phyloP scores from a whole-genome alignment of 2,797 vertebrate genomes.

The Columba guinea region DNA sequence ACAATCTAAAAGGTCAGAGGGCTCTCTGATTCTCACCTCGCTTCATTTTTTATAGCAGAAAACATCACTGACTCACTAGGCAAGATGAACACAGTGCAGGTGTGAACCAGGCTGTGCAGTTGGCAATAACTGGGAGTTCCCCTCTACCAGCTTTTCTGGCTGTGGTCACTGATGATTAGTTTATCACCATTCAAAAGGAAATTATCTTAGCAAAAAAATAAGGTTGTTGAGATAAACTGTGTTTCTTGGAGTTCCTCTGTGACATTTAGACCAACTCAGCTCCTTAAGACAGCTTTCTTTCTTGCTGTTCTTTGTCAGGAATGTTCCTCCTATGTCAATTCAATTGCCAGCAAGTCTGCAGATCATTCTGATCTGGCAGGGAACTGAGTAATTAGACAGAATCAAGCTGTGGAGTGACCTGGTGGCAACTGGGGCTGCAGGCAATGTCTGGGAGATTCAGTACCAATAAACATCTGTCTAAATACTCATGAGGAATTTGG shows the following conservation, averaged over 20 bases:
- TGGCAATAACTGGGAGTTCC: background rate
- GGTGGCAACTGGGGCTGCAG: background rate
- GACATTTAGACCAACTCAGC: background rate
- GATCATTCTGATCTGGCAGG: background rate
- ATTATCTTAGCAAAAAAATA: background rate
- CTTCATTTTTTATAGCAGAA: background rate
- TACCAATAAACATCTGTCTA: background rate
- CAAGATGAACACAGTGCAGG: background rate
- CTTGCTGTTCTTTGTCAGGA: background rate
- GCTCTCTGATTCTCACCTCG: background rate
- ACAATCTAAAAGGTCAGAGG: background rate
- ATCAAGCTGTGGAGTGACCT: background rate
- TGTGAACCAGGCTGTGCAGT: background rate
- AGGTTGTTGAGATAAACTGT: background rate
- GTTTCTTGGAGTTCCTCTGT: background rate
- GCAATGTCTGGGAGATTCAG: background rate
- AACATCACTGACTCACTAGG: background rate
- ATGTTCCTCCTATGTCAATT: background rate
- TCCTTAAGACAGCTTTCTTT: background rate
- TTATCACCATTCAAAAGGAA: background rate
- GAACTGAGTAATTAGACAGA: background rate
- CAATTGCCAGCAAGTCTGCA: background rate
- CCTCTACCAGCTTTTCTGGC: background rate
- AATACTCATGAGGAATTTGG: background rate
- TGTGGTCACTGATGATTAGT: rapidly evolving